Evolutionary conservation across 2,888 invertebrate genomes (phyloP), one percentile per base, ranked within the genome.

Genomic region (Dioctria rufipes): DNA sequence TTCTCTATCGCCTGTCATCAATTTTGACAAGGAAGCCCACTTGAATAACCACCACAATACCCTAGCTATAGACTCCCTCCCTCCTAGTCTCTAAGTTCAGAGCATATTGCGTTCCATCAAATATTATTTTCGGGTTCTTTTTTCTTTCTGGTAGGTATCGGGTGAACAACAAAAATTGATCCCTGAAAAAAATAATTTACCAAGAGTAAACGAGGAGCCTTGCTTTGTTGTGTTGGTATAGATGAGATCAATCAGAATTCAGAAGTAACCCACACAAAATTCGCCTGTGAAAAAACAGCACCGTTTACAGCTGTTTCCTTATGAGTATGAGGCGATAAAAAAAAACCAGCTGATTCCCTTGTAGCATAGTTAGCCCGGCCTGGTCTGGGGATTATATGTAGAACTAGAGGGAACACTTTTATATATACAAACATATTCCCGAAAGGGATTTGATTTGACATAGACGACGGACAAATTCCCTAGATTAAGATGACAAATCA

Each of bases 11-110:
- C 39, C 63, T 63, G 63, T 63, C 63, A 63, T 63, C 63, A 63
- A 63, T 63, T 63, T 40, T 63, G 63, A 63, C 63, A 40, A 63
- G 63, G 25, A 63, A 63, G 39, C 40, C 63, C 63, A 54, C 54
- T 54, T 54, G 54, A n/a, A 54, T 54, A 54, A 54, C 54, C 54
- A n/a, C 6, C 11, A 54, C 1, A 6, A 6, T 8, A 46, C 5
- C 46, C 8, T 5, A 46, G 46, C 5, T 13, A 3, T n/a, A 25
- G 4, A 8, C 63, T 63, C 63, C 3, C 51, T 51, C 51, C 11
- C 51, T n/a, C 3, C 9, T 4, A 51, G 51, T n/a, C 51, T 51
- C 3, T 8, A 51, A 25, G 25, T 25, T 25, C 25, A 25, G 25
- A 54, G 54, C 63, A 63, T 63, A 13, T 63, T 39, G 37, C 37